Percentiles rank a stretch among this genome's conserved stretches.
phyloP scores from a whole-genome alignment of 1,140 invertebrate species.

The Ephestia elutella region DNA sequence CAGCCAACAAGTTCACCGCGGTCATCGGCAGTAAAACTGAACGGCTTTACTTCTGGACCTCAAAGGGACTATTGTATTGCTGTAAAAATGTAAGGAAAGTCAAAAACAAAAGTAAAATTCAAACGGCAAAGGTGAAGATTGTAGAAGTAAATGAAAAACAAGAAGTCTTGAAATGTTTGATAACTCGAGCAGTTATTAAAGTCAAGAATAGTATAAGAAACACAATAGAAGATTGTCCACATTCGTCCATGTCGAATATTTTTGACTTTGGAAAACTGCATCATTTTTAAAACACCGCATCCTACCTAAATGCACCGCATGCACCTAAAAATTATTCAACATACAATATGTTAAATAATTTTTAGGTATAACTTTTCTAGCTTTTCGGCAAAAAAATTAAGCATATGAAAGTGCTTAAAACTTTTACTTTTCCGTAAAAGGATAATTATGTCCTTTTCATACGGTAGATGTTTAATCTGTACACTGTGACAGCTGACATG shows the following conservation, averaged over 20 bases:
- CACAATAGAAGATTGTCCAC: too few species aligned
- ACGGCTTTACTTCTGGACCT: conserved; percentile 33
- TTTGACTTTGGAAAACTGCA: too few species aligned
- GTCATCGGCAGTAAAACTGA: conserved; percentile 44
- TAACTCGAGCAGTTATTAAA: too few species aligned
- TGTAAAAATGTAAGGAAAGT: not conserved
- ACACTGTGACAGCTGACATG: not conserved
- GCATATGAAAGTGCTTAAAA: not conserved
- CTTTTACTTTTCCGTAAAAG: conserved; percentile 1
- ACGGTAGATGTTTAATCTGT: not conserved
- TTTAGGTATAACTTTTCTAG: too few species aligned
- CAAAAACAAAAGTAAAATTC: not conserved
- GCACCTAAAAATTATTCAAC: not conserved
- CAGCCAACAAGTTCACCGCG: conserved; percentile 21
- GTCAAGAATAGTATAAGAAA: too few species aligned
- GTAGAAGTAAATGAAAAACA: conserved; percentile 54
- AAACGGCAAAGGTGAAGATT: conserved; percentile 42
- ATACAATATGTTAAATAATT: too few species aligned
- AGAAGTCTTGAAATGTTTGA: conserved; percentile 13
- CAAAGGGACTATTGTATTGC: not conserved
- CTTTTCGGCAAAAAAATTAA: not conserved
- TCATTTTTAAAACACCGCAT: too few species aligned
- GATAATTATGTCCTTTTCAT: not conserved
- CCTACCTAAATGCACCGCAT: too few species aligned
- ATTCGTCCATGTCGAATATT: too few species aligned